Conservation (phyloP, 2,797 vertebrate species). For the Danio jaintianensis region DNA sequence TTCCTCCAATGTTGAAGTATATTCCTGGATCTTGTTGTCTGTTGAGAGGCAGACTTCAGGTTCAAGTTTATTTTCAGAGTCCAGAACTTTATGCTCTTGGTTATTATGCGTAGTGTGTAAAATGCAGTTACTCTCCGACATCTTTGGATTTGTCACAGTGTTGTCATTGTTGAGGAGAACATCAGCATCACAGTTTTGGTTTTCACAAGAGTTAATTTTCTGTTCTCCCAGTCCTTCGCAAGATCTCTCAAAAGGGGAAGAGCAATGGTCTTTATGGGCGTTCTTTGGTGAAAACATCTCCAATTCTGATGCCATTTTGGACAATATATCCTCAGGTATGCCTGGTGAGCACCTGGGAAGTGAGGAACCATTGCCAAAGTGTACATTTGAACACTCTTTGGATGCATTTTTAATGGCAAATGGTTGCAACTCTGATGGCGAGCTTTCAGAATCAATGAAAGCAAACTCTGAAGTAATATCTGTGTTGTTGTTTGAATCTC, state of each 20-base stretch:
- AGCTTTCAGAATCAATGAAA: constrained; percentile 79
- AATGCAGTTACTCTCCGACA: constrained; percentile 2
- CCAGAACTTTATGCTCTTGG: constrained; percentile 26
- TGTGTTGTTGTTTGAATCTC: constrained; percentile 77
- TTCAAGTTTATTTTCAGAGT: constrained; percentile 25
- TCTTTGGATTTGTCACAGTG: constrained; percentile 43
- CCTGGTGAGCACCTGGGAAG: constrained; percentile 1
- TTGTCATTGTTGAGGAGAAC: constrained; percentile 34
- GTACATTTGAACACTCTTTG: constrained; percentile 1
- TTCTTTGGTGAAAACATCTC: constrained; percentile 35
- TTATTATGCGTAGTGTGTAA: constrained; percentile 8
- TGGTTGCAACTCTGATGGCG: constrained; percentile 68
- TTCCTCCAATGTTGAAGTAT: not conserved
- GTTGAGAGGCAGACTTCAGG: constrained; percentile 11
- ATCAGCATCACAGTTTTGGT: constrained; percentile 33
- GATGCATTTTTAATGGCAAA: constrained; percentile 50
- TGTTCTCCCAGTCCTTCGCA: constrained; percentile 57
- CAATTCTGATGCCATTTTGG: constrained; percentile 37
- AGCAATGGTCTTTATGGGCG: constrained; percentile 48
- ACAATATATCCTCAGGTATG: constrained; percentile 22
- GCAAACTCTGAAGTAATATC: constrained; percentile 72
- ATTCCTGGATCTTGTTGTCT: not conserved
- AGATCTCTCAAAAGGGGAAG: constrained; percentile 62
- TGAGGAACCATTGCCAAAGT: not conserved
- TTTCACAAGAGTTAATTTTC: constrained; percentile 11